Evolutionary conservation across 2,113 vertebrate species (phyloP), one percentile per base, ranked within the genome.

Genomic region (Gymnobelideus leadbeateri): DNA sequence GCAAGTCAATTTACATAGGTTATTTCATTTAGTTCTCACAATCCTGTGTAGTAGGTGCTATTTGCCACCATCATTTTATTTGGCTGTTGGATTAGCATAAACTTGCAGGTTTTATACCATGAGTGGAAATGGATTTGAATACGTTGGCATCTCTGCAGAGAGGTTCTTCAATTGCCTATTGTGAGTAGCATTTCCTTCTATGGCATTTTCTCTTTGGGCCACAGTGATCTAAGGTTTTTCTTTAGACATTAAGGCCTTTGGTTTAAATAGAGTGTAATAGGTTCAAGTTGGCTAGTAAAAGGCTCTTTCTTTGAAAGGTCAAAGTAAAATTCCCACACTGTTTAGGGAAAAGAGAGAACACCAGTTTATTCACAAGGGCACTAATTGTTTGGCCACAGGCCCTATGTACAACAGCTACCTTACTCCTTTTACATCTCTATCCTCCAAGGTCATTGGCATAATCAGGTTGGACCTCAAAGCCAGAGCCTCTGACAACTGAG

Each of bases 301-400:
- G 91, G 2, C 46, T 94, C 5, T 89, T 95, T 95, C 37, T 92
- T 43, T 91, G 47, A 55, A 91, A 90, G 51, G 50, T 90, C 89
- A 94, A 91, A 91, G 23, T 96, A 95, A 95, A 93, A 89, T 95
- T 89, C 31, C 6, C 91, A 84, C 37, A 51, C 24, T 94, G 46
- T 8, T 89, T 92, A 43, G 90, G 0, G 24, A 24, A 12, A 89
- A 37, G 47, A 93, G 19, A 92, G 19, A 55, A 37, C 84, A 91
- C 11, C 14, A 57, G 16, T 53, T 84, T 61, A 95, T 89, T 89
- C n/a, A 53, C 54, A 68, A 92, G 55, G 14, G 31, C 52, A 54
- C 52, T 31, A 51, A 47, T 3, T 6, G 51, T 93, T 89, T 51
- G 10, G 89, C 53, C 50, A 57, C 8, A 53, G n/a, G 91, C 54